Conservation (phyloP, 2,797 vertebrate genomes). For the Aplochiton taeniatus region DNA sequence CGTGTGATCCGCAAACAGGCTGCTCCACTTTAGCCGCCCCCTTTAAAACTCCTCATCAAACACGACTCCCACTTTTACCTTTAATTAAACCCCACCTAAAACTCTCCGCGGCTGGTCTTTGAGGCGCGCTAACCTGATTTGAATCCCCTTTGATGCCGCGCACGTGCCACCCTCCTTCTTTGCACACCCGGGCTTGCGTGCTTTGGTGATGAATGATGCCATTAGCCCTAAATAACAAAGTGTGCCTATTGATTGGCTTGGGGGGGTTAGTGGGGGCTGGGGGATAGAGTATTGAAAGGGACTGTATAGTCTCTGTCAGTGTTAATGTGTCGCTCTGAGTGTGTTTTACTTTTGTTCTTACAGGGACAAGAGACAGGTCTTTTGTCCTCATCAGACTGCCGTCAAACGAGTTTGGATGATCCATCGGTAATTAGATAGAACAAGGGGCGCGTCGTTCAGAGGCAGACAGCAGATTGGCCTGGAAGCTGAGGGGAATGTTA, state of each 20-base stretch:
- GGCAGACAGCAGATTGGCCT: slow-evolving; percentile 61
- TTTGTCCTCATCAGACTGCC: slow-evolving; percentile 59
- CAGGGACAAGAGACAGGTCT: slow-evolving; percentile 61
- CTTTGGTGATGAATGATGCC: slow-evolving; percentile 6
- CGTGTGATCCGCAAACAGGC: slow-evolving; percentile 52
- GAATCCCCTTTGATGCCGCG: background rate
- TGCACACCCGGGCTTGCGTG: background rate
- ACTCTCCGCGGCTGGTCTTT: too few species aligned
- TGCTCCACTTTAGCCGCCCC: slow-evolving; percentile 37
- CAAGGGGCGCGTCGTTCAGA: slow-evolving; percentile 61
- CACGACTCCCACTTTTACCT: background rate
- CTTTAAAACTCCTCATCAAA: slow-evolving; percentile 42
- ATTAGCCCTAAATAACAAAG: background rate
- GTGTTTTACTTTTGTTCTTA: slow-evolving; percentile 49
- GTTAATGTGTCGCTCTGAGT: slow-evolving; percentile 20
- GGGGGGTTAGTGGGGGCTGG: background rate
- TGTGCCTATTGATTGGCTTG: slow-evolving; percentile 7
- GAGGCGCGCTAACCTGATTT: background rate
- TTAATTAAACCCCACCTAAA: slow-evolving; percentile 4
- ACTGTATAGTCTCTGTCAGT: background rate
- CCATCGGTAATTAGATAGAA: slow-evolving; percentile 73
- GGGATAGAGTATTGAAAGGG: slow-evolving; percentile 7
- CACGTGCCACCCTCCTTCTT: background rate
- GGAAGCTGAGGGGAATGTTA: slow-evolving; percentile 65
- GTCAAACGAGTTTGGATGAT: slow-evolving; percentile 65